Evolutionary conservation across 2,888 invertebrate genomes (phyloP), one percentile per base, ranked within the genome.

Genomic region (Diarsia mendica): DNA sequence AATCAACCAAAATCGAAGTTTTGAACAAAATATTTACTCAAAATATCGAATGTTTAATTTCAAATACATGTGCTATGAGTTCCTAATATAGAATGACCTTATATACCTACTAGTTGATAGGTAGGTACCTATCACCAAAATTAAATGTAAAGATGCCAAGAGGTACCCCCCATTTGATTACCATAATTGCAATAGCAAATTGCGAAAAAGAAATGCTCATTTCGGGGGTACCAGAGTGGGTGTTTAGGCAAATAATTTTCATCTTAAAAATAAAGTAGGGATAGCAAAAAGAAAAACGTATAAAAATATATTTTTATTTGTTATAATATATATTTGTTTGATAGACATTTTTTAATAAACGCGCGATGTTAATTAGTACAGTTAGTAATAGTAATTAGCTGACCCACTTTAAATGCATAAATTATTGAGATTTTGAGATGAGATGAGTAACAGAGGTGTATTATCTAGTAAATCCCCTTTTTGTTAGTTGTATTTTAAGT

Each of bases 151-250:
- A 90, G 89, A 90, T 79, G 85, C 80, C 84, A 85, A 78, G 51
- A 72, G 81, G 79, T 85, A 63, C 87, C 90, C 87, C 90, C 91
- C 91, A 89, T 92, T 93, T 92, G 91, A 94, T 95, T 93, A 93
- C 90, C 93, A 93, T 94, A 93, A 94, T 95, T 93, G 93, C 92
- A 93, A 93, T 90, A 88, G 91, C 89, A 92, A 93, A 92, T 93
- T 93, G 90, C 75, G 79, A 91, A 87, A 92, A 93, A 93, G 91
- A 93, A 94, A 93, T 93, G 92, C 91, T 92, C 94, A 93, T 93
- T 92, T 86, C 85, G 88, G 89, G 85, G 81, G 77, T 84, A 82
- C 72, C 76, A 46, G 83, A 82, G 85, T 85, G 90, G 90, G 88
- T 92, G 92, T 93, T 93, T 92, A 91, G 91, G 88, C 90, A 91